These are phyloP conservation scores for Schizopygopsis malacanthus DNA, from an alignment of 2,797 vertebrate genomes.

Conservation along the genomic window DNA sequence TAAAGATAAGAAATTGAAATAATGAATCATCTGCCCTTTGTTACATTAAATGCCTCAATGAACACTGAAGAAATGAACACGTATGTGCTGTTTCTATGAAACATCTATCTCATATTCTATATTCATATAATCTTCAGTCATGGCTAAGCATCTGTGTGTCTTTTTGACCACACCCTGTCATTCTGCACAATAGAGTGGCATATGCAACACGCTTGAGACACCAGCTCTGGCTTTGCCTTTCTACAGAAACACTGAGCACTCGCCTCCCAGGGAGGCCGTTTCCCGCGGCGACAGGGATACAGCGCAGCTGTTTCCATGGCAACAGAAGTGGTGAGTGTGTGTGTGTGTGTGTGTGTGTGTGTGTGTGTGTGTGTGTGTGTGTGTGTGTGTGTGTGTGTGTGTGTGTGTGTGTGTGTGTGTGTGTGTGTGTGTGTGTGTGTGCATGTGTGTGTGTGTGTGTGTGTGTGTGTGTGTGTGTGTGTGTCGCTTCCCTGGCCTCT, in stretches of 20 bases:
- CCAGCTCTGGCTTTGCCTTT: slow-evolving; percentile 65
- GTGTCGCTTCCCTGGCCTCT: slow-evolving; percentile 51
- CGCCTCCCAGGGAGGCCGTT: slow-evolving; percentile 77
- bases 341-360: slow-evolving; percentile 29
- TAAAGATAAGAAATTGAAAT: background rate
- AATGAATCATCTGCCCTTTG: background rate
- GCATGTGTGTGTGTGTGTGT: slow-evolving; percentile 25
- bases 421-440: slow-evolving; percentile 25
- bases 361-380: background rate
- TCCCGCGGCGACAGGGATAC: slow-evolving; percentile 78
- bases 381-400: slow-evolving; percentile 38
- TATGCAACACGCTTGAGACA: slow-evolving; percentile 61
- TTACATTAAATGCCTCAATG: background rate
- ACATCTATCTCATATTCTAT: background rate
- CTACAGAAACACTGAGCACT: slow-evolving; percentile 65
- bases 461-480: slow-evolving; percentile 30
- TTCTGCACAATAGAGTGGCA: slow-evolving; percentile 64
- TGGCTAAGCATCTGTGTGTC: slow-evolving; percentile 7
- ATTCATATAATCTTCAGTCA: background rate
- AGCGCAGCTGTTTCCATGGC: slow-evolving; percentile 82
- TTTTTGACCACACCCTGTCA: slow-evolving; percentile 71
- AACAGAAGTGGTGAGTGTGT: slow-evolving; percentile 77
- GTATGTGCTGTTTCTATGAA: background rate
- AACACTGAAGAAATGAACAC: background rate
- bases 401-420: slow-evolving; percentile 7